A percentile compares a stretch with the other conserved stretches of the same genome.
Evolutionary conservation across 2,797 vertebrate genomes (phyloP).

Genomic region (Threskiornis aethiopicus): DNA sequence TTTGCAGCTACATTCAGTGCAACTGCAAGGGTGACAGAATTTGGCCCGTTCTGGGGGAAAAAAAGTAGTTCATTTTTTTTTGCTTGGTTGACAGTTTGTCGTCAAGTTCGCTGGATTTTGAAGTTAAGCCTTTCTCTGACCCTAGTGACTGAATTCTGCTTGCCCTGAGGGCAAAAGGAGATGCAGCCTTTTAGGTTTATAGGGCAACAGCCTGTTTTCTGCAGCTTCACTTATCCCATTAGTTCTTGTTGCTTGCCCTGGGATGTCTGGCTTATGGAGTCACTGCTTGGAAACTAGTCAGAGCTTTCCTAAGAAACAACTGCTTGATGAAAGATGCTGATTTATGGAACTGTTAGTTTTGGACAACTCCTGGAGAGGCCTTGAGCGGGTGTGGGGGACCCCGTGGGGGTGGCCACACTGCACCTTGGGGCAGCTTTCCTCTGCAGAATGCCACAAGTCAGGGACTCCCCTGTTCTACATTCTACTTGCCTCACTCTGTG

Average conservation of each 20-base stretch:
- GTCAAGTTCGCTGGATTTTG: not conserved
- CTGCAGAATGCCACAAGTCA: not conserved
- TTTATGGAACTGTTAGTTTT: not conserved
- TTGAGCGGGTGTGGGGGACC: not conserved
- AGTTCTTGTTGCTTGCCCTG: not conserved
- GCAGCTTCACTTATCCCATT: not conserved
- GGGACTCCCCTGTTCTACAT: not conserved
- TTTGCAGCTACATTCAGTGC: not conserved
- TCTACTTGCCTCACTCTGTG: not conserved
- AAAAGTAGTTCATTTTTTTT: not conserved
- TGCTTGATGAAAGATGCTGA: not conserved
- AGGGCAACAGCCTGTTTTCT: not conserved
- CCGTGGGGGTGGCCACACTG: fast-evolving
- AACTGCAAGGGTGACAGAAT: not conserved
- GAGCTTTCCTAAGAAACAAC: not conserved
- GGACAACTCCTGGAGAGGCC: not conserved
- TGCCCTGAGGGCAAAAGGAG: not conserved
- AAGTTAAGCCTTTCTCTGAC: not conserved
- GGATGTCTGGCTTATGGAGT: not conserved
- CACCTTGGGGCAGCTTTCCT: not conserved
- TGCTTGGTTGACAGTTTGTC: not conserved
- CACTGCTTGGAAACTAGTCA: conserved; percentile 3
- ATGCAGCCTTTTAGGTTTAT: not conserved
- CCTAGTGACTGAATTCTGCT: not conserved
- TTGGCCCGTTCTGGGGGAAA: not conserved